phyloP scores from a whole-genome alignment of 2,888 invertebrate genomes.

The Eledone cirrhosa region DNA sequence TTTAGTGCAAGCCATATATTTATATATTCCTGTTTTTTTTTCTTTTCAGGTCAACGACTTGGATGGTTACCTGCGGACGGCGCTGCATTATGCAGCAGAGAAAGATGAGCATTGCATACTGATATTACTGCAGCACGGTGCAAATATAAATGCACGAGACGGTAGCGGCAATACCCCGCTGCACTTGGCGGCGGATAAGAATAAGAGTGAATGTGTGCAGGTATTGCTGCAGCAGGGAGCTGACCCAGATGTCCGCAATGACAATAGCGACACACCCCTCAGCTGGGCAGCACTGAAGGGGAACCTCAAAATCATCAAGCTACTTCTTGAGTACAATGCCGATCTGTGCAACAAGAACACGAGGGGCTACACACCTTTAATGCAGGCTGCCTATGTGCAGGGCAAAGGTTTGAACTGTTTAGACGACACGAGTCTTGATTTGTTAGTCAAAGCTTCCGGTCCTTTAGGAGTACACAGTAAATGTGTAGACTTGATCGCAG shows the following conservation, averaged over 20 bases:
- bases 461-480: conserved; percentile 53
- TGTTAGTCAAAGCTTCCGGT: conserved; percentile 58
- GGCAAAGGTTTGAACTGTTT: conserved; percentile 57
- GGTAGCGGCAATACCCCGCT: conserved; percentile 62
- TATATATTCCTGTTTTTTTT: too few relatives aligned
- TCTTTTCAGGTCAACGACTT: conserved; percentile 59
- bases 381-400: conserved; percentile 53
- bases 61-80: conserved; percentile 63
- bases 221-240: conserved; percentile 59
- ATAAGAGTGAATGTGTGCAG: conserved; percentile 56
- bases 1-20: too few relatives aligned
- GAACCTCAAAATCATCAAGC: conserved; percentile 54
- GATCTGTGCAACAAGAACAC: conserved; percentile 52
- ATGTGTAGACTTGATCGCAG: conserved; percentile 45
- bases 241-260: conserved; percentile 57
- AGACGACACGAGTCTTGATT: conserved; percentile 59
- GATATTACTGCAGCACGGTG: conserved; percentile 57
- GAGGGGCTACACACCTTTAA: conserved; percentile 55
- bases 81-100: conserved; percentile 66
- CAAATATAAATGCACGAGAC: conserved; percentile 55
- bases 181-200: conserved; percentile 66
- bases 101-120: conserved; percentile 55
- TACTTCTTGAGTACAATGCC: conserved; percentile 64
- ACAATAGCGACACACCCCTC: conserved; percentile 61
- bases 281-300: conserved; percentile 64